Base-by-base conservation (phyloP, 2,797 vertebrate species). In the Hypotaenidia philippensis region DNA sequence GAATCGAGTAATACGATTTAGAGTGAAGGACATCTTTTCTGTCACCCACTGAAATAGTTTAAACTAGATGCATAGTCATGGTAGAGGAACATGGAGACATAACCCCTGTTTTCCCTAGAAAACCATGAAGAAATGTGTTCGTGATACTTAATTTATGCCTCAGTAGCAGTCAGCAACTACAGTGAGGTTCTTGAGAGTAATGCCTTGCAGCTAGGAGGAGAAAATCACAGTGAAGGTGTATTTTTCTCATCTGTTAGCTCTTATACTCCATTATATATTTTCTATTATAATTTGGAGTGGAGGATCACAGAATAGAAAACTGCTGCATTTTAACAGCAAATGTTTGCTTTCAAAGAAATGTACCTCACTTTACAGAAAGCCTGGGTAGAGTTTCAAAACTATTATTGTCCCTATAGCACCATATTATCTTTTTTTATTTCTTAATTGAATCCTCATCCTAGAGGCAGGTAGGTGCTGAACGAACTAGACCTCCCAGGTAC, bases 361-460 rank as follows among this genome's bases (percentile, higher is more conserved):
- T 53, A 52, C 32, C 44, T 89, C 83, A 90, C 55, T 92, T 94
- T 91, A 91, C 78, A 92, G 74, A 83, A 91, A 88, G 29, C 55
- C 64, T 81, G 32, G 32, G 10, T 64, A 96, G 88, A 88, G 40
- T 94, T 83, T 83, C 80, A 83, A 83, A 94, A 90, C 59, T 92
- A 49, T 25, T 92, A 82, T 76, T 68, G 71, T 80, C 41, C 85
- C 79, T 87, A 57, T 82, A 90, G 61, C 47, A 90, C 47, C 65
- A 32, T 59, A 90, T 83, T 91, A 95, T 92, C 89, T 91, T 93
- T 87, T 87, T 85, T 52, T 93, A 91, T 90, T 95, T 90, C 82
- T 93, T 95, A 95, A 89, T 91, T 83, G 71, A 91, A 94, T 93
- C 75, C 71, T 94, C 70, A 87, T 94, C 87, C 81, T 76, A 70